Percentiles rank a stretch among this genome's conserved stretches.
These are phyloP conservation scores for Neogobius melanostomus DNA, from an alignment of 2,113 vertebrate species.

Conservation along the genomic window DNA sequence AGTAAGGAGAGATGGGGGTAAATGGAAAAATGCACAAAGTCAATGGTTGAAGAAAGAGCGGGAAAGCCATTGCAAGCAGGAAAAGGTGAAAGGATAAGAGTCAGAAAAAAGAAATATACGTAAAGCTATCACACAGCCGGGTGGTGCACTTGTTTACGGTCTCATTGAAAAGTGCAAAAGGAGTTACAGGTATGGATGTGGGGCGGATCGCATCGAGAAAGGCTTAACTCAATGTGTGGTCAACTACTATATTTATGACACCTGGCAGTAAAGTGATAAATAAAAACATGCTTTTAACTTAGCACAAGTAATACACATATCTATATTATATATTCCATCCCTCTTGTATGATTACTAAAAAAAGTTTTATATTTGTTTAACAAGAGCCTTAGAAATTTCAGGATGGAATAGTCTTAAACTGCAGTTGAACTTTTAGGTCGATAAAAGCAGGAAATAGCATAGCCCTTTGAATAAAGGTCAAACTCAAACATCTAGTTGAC, in stretches of 20 bases:
- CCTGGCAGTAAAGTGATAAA: background rate
- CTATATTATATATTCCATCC: background rate
- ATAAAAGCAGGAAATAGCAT: background rate
- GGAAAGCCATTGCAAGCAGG: slow-evolving; percentile 43
- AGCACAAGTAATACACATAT: background rate
- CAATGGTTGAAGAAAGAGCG: slow-evolving; percentile 46
- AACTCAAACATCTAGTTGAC: too few species aligned
- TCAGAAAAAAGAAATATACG: slow-evolving; percentile 31
- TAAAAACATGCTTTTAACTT: background rate
- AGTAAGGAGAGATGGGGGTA: slow-evolving; percentile 57
- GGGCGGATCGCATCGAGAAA: background rate
- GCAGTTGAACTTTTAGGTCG: background rate
- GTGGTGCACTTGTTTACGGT: slow-evolving; percentile 47
- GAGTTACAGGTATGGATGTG: slow-evolving; percentile 1
- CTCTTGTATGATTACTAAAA: too few species aligned
- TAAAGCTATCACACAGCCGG: slow-evolving; percentile 40
- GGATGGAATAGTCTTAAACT: background rate
- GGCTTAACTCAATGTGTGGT: background rate
- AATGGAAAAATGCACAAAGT: slow-evolving; percentile 45
- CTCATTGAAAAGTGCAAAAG: slow-evolving; percentile 29
- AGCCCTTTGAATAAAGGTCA: too few species aligned
- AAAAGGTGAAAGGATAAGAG: slow-evolving; percentile 9
- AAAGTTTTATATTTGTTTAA: background rate
- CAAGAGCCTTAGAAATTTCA: too few species aligned
- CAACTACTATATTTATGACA: background rate